Base-by-base conservation (phyloP, 2,113 vertebrate species). In the Coreoperca whiteheadi region DNA sequence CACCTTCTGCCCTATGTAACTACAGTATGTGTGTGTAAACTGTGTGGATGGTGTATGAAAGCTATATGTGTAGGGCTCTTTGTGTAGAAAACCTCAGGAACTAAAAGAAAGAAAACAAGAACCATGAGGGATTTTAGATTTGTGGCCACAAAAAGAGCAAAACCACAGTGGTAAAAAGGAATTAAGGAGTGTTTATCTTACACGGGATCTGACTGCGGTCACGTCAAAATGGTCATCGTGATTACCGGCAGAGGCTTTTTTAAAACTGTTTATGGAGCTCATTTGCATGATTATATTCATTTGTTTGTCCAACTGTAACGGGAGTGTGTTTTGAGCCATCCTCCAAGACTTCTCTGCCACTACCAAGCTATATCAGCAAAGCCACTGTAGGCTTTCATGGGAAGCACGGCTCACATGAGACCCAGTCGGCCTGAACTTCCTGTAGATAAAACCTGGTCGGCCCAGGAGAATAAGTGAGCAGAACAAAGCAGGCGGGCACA, bases 391-490 rank as follows among this genome's bases (percentile, higher is more conserved):
- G 89, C 67, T 61, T 88, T 87, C 88, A 88, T 83, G 88, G 94
- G 92, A 94, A 94, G 88, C 85, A 93, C 79, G 91, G 92, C 92
- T 95, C 87, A 92, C 88, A 84, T 95, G 92, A 94, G 85, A 82
- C 82, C 88, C 89, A 94, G 88, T 94, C 79, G 87, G 90, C 92
- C 88, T 91, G 91, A 93, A 94, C 92, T 94, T 95, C 92, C 94
- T 95, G 94, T 88, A 92, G 94, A 95, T 95, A 95, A 94, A 94
- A 90, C 90, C 89, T 86, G 79, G 69, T 79, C 78, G 11, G 88
- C 87, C 79, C 83, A 53, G 81, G 82, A 92, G 90, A 93, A 85
- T 89, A 85, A 90, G 77, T 54, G 68, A 81, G 82, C 80, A 83
- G 86, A 92, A 91, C 92, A 94, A 89, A 93, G 89, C 67, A 67